phyloP scores from a whole-genome alignment of 2,113 vertebrate genomes.

The Bos indicus region DNA sequence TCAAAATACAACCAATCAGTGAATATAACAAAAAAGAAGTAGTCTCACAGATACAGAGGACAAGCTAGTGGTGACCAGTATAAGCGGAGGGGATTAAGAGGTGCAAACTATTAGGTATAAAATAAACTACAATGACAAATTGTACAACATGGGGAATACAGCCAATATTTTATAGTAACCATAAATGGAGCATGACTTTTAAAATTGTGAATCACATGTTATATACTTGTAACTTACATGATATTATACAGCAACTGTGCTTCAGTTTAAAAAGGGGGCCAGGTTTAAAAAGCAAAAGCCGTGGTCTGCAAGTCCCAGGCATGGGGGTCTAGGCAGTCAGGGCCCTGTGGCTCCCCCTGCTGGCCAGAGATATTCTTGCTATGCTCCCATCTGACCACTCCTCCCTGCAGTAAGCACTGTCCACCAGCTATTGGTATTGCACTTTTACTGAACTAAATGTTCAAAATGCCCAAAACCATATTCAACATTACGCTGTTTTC shows the following conservation, averaged over 20 bases:
- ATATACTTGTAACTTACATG: background rate
- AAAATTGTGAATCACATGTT: background rate
- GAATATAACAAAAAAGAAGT: background rate
- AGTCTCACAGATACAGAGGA: background rate
- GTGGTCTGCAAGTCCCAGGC: accelerated
- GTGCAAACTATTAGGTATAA: background rate
- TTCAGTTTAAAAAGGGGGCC: background rate
- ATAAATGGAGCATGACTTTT: background rate
- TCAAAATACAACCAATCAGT: background rate
- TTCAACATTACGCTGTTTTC: background rate
- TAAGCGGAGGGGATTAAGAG: background rate
- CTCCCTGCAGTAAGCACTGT: too few species aligned
- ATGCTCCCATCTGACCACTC: accelerated
- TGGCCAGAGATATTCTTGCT: background rate
- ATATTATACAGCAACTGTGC: background rate
- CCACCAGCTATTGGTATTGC: background rate
- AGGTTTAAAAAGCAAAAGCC: background rate
- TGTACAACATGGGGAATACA: background rate
- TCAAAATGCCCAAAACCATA: background rate
- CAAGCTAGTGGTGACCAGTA: background rate
- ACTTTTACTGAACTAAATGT: background rate
- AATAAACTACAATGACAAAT: background rate
- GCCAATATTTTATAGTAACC: background rate
- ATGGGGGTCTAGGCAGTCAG: accelerated
- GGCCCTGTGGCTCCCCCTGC: background rate